Evolutionary conservation across 1,140 invertebrate genomes (phyloP), one percentile per base, ranked within the genome.

Genomic region (Zeugodacus cucurbitae): DNA sequence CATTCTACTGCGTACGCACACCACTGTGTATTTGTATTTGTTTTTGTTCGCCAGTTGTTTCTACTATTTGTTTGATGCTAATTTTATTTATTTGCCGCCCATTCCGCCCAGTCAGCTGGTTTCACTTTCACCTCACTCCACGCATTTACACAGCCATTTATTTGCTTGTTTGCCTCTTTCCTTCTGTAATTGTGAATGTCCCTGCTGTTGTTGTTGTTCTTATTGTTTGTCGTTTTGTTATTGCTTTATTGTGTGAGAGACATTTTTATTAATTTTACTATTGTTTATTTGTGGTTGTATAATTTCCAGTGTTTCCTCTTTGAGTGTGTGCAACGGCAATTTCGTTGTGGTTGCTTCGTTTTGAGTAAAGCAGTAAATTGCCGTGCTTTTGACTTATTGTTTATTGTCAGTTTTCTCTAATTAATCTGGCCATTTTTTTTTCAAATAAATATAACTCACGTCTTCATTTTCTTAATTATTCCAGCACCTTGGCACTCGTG

Each of bases 1-100:
- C 58, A 62, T 62, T 59, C n/a, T 59, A 20, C 17, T 17, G 48
- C 48, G 1, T 17, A 48, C 48, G 11, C 48, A 14, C 11, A 14
- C 48, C 11, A 59, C 8, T 2, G 3, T 70, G n/a, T 26, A 17
- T 70, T 70, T 70, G 11, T 70, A 70, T 70, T 67, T 67, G 64
- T 67, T 17, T 67, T 67, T 67, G 64, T 67, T 67, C 14, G 8
- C 26, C 67, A 22, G 67, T 74, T 74, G 22, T 4, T 74, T n/a
- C 5, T 17, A 17, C 48, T 74, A 74, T 74, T 74, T 41, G 34
- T 74, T 74, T 37, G 67, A 41, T 74, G 67, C 34, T 74, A 74
- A 74, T 74, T 74, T 74, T 74, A 74, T 74, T 74, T 74, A 74
- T 74, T 74, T 74, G 6, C 67, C 67, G 67, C 34, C 67, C 67